Base-by-base conservation (phyloP, 1,140 invertebrate genomes). In the Brachionus manjavacas region DNA sequence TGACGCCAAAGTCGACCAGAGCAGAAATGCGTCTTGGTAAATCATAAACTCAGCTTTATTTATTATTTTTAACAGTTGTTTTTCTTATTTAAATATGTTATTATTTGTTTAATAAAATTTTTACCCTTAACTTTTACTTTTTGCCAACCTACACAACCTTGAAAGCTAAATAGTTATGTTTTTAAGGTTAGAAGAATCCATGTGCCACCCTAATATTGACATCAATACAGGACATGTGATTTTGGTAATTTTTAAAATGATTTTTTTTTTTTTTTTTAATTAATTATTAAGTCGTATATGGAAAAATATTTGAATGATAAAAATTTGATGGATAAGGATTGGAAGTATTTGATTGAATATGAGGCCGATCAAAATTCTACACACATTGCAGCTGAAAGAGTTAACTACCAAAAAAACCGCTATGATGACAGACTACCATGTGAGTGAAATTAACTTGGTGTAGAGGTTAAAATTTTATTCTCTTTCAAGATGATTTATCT, bases 181-280 rank as follows among this genome's bases (percentile, higher is more conserved):
- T 74, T 74, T 25, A 76, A 76, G 72, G 72, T 49, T 76, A 87
- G 97, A 99, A 88, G 96, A 99, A 89, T 95, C 96, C 0, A 94
- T 95, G 1, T 89, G 86, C 31, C 88, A 95, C 9, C 94, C 95
- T 1, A 98, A 97, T 88, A 97, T 99, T 95, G 97, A 99, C 89
- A 98, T 99, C 88, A 96, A 96, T 8, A 99, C 97, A 46, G 97
- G 97, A 85, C 96, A 99, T 88, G 96, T 99, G 92, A 96, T 99
- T 87, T 91, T 99, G 92, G 95, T 76, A 76, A 35, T 49, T 52
- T 25, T 76, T 49, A 25, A 76, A 39, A 16, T 41, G 9, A 1
- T 35, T 14, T 12, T n/a, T 35, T 14, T 41, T 41, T 28, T 31
- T 72, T 72, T 72, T 43, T 41, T 8, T 25, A n/a, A n/a, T n/a